Evolutionary conservation across 2,888 invertebrate genomes (phyloP), one percentile per base, ranked within the genome.

Genomic region (Ectropis crepuscularia): DNA sequence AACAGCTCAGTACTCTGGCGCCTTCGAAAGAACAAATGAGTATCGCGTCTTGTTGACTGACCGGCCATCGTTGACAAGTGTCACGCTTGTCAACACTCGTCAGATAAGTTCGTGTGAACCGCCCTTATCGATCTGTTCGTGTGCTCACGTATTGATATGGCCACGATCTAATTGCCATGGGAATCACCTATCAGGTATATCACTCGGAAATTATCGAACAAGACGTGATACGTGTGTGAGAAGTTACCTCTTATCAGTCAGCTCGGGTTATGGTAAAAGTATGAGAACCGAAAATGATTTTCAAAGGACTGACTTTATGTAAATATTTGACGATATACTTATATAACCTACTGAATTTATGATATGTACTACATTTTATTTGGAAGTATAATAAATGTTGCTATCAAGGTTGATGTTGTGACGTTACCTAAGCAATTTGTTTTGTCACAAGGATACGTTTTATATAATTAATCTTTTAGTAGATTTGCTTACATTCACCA

Each of bases 41-140:
- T 61, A 57, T 41, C 54, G 47, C 67, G 74, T 74, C 72, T 76
- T 82, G 75, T 82, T 82, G 82, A 82, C 79, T 77, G 80, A 80
- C 75, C 74, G 65, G 57, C 67, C 60, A 57, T 77, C 55, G 51
- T 9, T 79, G 81, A 81, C 80, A 82, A 79, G 77, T 83, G 85
- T 79, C 81, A 82, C 65, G 68, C 71, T 72, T 81, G 79, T 79
- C 76, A 82, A 8, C 42, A 50, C 59, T 47, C 60, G 47, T 39
- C 55, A 53, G 83, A 84, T 86, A 85, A 78, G 68, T 70, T 72
- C 84, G 85, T 89, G 89, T 85, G 88, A 89, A 86, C 82, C 71
- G 45, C 49, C 67, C 77, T 88, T 88, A 88, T 89, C 87, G 71
- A 65, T 66, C 63, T 73, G 69, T 73, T 77, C 63, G 72, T 73